Evolutionary conservation across 2,888 invertebrate genomes (phyloP), one percentile per base, ranked within the genome.

Genomic region (Drosophila quinaria): DNA sequence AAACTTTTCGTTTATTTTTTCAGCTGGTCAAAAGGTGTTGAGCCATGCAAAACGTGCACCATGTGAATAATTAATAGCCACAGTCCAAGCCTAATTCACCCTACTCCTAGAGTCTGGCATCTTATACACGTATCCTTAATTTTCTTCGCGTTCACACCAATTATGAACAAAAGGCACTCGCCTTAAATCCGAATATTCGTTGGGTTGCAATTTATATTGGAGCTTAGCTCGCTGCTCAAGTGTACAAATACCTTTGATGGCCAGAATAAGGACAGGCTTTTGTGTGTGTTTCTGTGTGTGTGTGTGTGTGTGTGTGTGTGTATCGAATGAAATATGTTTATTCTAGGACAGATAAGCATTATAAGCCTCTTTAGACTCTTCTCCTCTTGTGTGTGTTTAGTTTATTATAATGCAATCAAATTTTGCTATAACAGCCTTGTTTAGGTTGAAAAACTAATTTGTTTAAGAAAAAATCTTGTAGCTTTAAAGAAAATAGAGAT

Each of bases 1-100:
- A 33, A 49, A 60, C 61, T 55, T 44, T n/a, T 31, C 17, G 1
- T 33, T 50, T n/a, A n/a, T 46, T 25, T 33, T 50, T 19, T n/a
- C 31, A 19, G 13, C 47, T 31, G 42, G 13, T n/a, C 51, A 51
- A 44, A 74, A 76, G 81, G 81, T 84, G 81, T 74, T 63, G 72
- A 47, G 52, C 63, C 66, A 58, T 65, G 62, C 51, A 60, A 84
- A 60, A 46, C 69, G 64, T 63, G 78, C 63, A 68, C 64, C 78
- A 80, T 81, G 72, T 84, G 85, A 81, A 89, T 84, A 84, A 84
- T 89, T 89, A 78, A 89, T 81, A 56, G 76, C 58, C 39, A 39
- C 33, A 54, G 49, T 47, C 41, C 46, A 44, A 60, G 50, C 25
- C 35, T 10, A 37, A 11, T 15, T 33, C 6, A 0, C 1, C 17